phyloP scores from a whole-genome alignment of 2,888 invertebrate genomes.

The Stramonita haemastoma region DNA sequence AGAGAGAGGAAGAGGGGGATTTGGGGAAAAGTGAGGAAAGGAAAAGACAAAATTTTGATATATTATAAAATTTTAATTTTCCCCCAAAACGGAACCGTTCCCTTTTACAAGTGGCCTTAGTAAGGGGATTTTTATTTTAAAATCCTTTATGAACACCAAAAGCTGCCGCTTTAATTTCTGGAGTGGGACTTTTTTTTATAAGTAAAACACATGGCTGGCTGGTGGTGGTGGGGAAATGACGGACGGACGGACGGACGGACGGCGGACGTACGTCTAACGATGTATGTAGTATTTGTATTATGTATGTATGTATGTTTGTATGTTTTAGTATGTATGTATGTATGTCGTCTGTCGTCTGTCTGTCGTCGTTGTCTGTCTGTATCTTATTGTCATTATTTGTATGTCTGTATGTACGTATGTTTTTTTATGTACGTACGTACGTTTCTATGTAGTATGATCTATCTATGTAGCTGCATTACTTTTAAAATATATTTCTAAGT shows the following conservation, averaged over 20 bases:
- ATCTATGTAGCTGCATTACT: too few relatives aligned
- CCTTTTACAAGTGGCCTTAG: not conserved
- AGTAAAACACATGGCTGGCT: not conserved
- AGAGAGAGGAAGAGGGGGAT: too few relatives aligned
- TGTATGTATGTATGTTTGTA: not conserved
- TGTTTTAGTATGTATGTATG: too few relatives aligned
- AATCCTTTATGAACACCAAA: not conserved
- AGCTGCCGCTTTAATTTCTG: not conserved
- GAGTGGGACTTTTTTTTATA: not conserved
- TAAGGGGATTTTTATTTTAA: not conserved
- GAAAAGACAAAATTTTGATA: too few relatives aligned
- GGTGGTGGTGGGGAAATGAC: not conserved
- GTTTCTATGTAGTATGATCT: not conserved
- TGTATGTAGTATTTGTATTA: not conserved
- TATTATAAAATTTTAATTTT: too few relatives aligned
- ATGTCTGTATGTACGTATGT: not conserved
- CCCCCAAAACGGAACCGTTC: too few relatives aligned
- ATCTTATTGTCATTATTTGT: not conserved
- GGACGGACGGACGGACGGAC: too few relatives aligned
- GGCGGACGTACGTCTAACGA: too few relatives aligned
- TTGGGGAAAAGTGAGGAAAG: too few relatives aligned
- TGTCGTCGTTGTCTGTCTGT: not conserved
- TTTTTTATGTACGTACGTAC: not conserved
- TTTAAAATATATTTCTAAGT: too few relatives aligned
- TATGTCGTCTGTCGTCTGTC: not conserved